These are phyloP conservation scores for Catharus fuscescens DNA, from an alignment of 2,113 vertebrate species.

Conservation along the genomic window DNA sequence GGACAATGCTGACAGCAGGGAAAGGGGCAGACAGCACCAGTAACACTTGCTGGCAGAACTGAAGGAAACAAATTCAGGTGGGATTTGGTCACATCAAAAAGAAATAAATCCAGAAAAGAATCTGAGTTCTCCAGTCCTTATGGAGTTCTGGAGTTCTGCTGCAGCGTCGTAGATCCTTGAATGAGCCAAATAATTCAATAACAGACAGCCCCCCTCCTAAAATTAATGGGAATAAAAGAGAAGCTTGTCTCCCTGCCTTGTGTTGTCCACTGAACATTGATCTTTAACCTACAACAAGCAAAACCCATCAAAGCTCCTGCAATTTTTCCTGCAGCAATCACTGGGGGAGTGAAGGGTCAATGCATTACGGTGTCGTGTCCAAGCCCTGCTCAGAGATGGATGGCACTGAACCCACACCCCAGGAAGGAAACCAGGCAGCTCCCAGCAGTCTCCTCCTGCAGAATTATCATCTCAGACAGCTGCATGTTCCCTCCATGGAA, in stretches of 20 bases:
- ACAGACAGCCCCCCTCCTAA: background rate
- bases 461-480: background rate
- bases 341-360: background rate
- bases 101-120: background rate
- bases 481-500: background rate
- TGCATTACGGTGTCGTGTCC: background rate
- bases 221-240: background rate
- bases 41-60: background rate
- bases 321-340: background rate
- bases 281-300: slow-evolving; percentile 33
- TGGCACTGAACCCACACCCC: background rate
- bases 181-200: background rate
- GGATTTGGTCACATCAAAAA: background rate
- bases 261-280: background rate
- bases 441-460: background rate
- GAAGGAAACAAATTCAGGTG: background rate
- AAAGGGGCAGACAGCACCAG: background rate
- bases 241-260: background rate
- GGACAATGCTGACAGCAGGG: background rate
- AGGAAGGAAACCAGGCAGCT: background rate
- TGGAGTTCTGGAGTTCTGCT: background rate
- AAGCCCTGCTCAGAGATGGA: background rate
- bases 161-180: background rate
- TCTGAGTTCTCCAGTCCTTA: background rate
- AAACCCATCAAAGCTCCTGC: background rate